Base-by-base conservation (phyloP, 2,888 invertebrate species). In the Miltochrista miniata region DNA sequence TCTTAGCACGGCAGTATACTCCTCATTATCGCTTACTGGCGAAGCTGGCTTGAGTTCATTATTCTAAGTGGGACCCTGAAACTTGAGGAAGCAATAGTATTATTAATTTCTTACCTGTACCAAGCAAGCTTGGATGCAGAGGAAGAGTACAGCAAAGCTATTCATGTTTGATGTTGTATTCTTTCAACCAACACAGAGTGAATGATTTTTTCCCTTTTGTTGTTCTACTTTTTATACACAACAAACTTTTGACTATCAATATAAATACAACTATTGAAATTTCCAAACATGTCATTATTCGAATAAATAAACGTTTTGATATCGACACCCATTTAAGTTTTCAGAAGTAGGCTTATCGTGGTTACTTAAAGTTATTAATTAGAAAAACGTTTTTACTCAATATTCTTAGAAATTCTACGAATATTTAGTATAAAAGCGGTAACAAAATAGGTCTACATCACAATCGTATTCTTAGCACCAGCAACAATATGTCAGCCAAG, bases 91-190 rank as follows among this genome's bases (percentile, higher is more conserved):
- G 2, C 18, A 24, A 24, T 24, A n/a, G n/a, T n/a, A n/a, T 10
- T n/a, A 12, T 31, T 11, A 9, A 7, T n/a, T 7, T 36, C 54
- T 59, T 52, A 78, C 77, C 62, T 78, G 74, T 43, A 74, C 39
- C 47, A 76, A 60, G 59, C 68, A 73, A 56, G 68, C 73, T 53
- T 75, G 76, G 48, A 64, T 52, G 60, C 70, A 76, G 48, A 76
- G 46, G 12, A 71, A 45, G 3, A 76, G 40, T 45, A 76, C 45
- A 36, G 68, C 48, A 49, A 72, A 68, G 47, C 67, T 47, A 49
- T 65, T 65, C 75, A 78, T 78, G 45, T 61, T 71, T 15, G 9
- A 42, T 52, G 14, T 38, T n/a, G 10, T 41, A 30, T 49, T 38
- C 42, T 35, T 56, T 61, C 35, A 57, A 55, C 43, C 12, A 42